phyloP scores from a whole-genome alignment of 2,888 invertebrate genomes.

The Drosophila borborema region DNA sequence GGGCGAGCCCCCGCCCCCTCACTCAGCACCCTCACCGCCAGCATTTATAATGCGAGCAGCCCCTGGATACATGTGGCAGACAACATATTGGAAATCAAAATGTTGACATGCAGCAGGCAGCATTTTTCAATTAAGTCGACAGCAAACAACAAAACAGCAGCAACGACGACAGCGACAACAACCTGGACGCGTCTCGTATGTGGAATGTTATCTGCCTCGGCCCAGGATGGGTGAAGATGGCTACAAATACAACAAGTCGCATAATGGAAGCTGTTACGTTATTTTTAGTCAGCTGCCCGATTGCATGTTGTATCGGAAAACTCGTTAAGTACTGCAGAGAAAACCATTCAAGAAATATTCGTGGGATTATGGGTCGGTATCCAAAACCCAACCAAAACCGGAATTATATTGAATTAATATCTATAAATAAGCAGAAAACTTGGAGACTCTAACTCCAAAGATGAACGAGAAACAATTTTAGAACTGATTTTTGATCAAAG shows the following conservation, averaged over 20 bases:
- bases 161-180: not conserved
- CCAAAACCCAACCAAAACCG: no score
- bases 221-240: not conserved
- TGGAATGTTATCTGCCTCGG: not conserved
- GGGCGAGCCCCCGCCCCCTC: constrained; percentile 35
- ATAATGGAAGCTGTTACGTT: not conserved
- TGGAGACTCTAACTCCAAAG: no score
- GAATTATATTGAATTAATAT: no score
- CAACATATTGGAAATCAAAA: constrained; percentile 80
- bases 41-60: constrained; percentile 54
- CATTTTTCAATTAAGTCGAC: constrained; percentile 74
- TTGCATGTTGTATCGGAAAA: not conserved
- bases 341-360: no score
- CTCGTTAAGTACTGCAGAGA: not conserved
- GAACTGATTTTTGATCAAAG: no score
- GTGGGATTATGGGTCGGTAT: no score
- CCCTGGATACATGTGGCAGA: constrained; percentile 24
- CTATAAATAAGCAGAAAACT: no score
- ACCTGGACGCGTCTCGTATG: not conserved
- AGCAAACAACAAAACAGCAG: constrained; percentile 15
- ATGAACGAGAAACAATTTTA: no score
- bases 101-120: constrained; percentile 73
- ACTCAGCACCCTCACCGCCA: constrained; percentile 24
- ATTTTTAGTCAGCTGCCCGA: not conserved
- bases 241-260: not conserved